A percentile compares a stretch with the other conserved stretches of the same genome.
phyloP scores from a whole-genome alignment of 2,113 vertebrate species.

The Arothron firmamentum region DNA sequence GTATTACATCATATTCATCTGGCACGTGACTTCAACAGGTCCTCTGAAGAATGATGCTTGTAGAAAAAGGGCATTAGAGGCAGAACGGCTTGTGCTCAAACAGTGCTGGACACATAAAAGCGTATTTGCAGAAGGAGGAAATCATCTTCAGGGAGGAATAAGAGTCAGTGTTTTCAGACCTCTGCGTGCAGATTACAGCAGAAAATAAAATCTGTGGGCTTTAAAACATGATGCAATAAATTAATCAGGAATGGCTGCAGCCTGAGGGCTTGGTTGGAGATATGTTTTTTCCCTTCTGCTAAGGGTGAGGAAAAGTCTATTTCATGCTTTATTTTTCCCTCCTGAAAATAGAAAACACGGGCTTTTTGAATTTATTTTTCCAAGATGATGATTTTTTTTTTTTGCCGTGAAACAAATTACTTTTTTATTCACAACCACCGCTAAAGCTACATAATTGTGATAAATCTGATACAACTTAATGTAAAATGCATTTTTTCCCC shows the following conservation, averaged over 20 bases:
- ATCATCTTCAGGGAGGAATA: slow-evolving; percentile 5
- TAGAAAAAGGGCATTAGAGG: slow-evolving; percentile 17
- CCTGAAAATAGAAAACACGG: not conserved
- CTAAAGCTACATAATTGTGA: not conserved
- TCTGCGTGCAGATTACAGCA: slow-evolving; percentile 12
- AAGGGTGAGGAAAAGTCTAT: not conserved
- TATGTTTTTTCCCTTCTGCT: not conserved
- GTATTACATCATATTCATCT: too few species aligned
- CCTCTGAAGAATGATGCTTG: slow-evolving; percentile 9
- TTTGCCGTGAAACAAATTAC: too few species aligned
- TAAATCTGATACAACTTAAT: not conserved
- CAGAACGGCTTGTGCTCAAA: slow-evolving; percentile 15
- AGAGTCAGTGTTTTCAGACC: slow-evolving; percentile 12
- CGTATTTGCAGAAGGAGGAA: slow-evolving; percentile 14
- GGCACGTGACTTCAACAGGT: not conserved
- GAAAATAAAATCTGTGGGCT: not conserved
- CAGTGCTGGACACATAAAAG: slow-evolving; percentile 26
- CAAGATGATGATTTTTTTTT: not conserved
- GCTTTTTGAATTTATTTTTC: not conserved
- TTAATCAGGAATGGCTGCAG: slow-evolving; percentile 3
- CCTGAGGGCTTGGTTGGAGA: slow-evolving; percentile 6
- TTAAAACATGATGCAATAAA: slow-evolving; percentile 29
- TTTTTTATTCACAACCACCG: too few species aligned
- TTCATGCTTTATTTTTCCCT: not conserved
- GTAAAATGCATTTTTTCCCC: too few species aligned